Base-by-base conservation (phyloP, 2,113 vertebrate genomes). In the Crotalus horridus region DNA sequence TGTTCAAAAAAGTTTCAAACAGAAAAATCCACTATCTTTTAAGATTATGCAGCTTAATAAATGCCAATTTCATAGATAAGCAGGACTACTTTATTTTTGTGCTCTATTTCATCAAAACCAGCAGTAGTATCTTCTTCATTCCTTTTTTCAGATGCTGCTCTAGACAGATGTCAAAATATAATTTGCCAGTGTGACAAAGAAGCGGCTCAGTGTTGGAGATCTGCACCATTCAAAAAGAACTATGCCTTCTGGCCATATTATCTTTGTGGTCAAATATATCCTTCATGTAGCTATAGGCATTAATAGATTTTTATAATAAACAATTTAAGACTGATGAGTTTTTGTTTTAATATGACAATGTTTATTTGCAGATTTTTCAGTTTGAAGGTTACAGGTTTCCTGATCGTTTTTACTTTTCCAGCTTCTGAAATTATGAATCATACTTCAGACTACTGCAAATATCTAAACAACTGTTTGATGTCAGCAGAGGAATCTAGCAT, bases 101-200 rank as follows among this genome's bases (percentile, higher is more conserved):
- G 64, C 24, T 93, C 21, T 85, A 59, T 74, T 95, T 24, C 24
- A n/a, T 87, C 89, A 59, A 48, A n/a, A 51, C 48, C 74, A 94
- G 69, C 93, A 39, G 93, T 29, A 8, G 6, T 90, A 0, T 0
- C 59, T 64, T 96, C 95, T 61, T 97, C 95, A 97, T 64, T 96
- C 95, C 64, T 97, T 95, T 97, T 93, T 98, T 93, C 97, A 99
- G 99, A 98, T 94, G 96, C 98, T 10, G 90, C 98, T 91, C 94
- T 97, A 94, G 97, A 99, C 95, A 96, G 55, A 33, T 99, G 99
- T 95, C 97, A 98, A 94, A 98, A 98, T 95, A 96, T 98, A 90
- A 94, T 98, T 54, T 99, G 99, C 97, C 96, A 97, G 48, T 99
- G 99, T 95, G 99, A 99, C 97, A 97, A 96, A 95, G 97, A 98